These are phyloP conservation scores for Myoxocephalus aenaeus DNA, from an alignment of 2,797 vertebrate genomes.

Conservation along the genomic window DNA sequence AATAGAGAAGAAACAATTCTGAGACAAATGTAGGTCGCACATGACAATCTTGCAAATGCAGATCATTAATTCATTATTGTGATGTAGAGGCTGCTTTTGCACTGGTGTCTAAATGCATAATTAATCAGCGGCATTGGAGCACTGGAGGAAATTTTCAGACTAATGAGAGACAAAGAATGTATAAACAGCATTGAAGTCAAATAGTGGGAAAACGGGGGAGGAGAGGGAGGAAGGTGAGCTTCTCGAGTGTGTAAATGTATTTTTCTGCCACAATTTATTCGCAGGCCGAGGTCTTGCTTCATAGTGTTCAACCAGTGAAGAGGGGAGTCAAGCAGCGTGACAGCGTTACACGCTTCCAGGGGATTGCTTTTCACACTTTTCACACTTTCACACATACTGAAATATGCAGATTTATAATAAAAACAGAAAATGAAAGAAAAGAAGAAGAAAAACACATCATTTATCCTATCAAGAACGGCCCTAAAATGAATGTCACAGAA, in stretches of 20 bases:
- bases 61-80: slow-evolving; percentile 71
- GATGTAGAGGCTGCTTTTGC: slow-evolving; percentile 44
- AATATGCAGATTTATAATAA: slow-evolving; percentile 53
- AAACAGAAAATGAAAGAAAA: neutral
- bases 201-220: neutral
- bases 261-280: slow-evolving; percentile 38
- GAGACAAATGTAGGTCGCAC: slow-evolving; percentile 51
- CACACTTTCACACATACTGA: no score
- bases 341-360: slow-evolving; percentile 49
- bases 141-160: slow-evolving; percentile 16
- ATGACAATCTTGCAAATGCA: slow-evolving; percentile 57
- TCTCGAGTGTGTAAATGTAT: slow-evolving; percentile 12
- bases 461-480: neutral
- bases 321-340: slow-evolving; percentile 59
- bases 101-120: slow-evolving; percentile 68
- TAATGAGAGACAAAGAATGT: slow-evolving; percentile 60
- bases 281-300: slow-evolving; percentile 40
- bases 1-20: slow-evolving; percentile 46
- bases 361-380: slow-evolving; percentile 55
- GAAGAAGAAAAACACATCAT: neutral
- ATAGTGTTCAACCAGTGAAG: slow-evolving; percentile 34
- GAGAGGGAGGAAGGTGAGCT: slow-evolving; percentile 4
- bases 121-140: slow-evolving; percentile 62
- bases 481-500: slow-evolving; percentile 8
- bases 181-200: slow-evolving; percentile 42